Base-by-base conservation (phyloP, 2,797 vertebrate genomes). In the Myotis vivesi region DNA sequence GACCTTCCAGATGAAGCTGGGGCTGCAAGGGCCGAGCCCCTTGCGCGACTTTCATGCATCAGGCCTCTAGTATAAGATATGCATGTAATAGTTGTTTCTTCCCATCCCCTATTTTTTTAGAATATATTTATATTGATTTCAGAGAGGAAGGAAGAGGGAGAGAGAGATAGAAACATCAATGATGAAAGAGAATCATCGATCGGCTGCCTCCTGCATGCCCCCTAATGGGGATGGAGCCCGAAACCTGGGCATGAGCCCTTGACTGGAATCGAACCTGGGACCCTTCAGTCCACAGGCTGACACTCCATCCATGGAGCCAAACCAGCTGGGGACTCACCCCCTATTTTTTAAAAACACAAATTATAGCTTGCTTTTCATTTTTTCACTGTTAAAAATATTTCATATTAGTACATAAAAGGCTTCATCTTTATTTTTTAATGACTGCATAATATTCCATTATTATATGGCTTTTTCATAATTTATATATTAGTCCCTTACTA, bases 341-440 rank as follows among this genome's bases (percentile, higher is more conserved):
- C 30, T 76, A 51, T n/a, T 76, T 16, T 25, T 89, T 59, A 36
- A 6, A 76, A 77, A 79, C 30, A 49, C 33, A 91, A 89, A 38
- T 86, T 33, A 51, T 87, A 84, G 28, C 59, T 59, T 12, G 25
- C 57, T 62, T 62, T 62, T 62, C 59, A 62, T 30, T 62, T 62
- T 89, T 84, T 77, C 25, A 69, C 8, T 94, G 76, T 83, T 79
- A 86, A 83, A 41, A 28, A n/a, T 44, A 59, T 91, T 79, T 93
- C 22, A 66, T 71, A 49, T 80, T 81, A 57, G 19, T 89, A 80
- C 8, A 22, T 82, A 77, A 72, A 81, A 68, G 9, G 0, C 15
- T 55, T 95, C 6, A 30, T 49, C 57, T 88, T 51, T 84, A n/a
- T 51, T 81, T 95, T 86, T 81, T 84, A 68, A 86, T 94, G 57